A percentile compares a stretch with the other conserved stretches of the same genome.
Evolutionary conservation across 2,113 vertebrate species (phyloP).

Genomic region (Heterotilapia buettikoferi): DNA sequence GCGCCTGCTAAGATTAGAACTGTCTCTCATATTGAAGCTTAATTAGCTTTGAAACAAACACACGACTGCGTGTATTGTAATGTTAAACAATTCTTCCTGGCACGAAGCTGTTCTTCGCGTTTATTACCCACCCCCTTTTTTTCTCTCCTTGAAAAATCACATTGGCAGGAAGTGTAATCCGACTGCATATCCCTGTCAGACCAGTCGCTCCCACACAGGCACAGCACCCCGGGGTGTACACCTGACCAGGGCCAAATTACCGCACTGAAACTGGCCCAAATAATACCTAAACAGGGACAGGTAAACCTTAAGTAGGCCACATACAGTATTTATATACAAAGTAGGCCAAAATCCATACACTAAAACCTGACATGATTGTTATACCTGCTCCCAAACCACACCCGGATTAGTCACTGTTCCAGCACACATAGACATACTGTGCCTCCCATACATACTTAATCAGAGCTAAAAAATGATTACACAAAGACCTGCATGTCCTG

Average conservation of each 20-base stretch:
- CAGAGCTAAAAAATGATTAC: not conserved
- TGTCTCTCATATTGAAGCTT: not conserved
- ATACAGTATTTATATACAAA: constrained; percentile 55
- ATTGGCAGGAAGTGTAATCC: constrained; percentile 10
- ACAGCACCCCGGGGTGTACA: not conserved
- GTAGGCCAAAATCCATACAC: constrained; percentile 52
- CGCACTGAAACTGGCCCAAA: constrained; percentile 38
- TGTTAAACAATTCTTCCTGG: not conserved
- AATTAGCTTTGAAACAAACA: not conserved
- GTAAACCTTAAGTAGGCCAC: constrained; percentile 54
- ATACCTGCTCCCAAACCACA: constrained; percentile 8
- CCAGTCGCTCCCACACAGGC: not conserved
- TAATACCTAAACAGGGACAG: constrained; percentile 46
- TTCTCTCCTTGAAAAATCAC: not conserved
- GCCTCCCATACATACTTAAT: not conserved
- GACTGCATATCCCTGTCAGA: not conserved
- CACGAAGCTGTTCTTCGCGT: not conserved
- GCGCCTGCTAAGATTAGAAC: not conserved
- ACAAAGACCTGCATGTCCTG: not conserved
- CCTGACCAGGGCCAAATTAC: not conserved
- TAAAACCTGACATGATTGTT: not conserved
- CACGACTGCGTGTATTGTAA: not conserved
- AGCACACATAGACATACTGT: not conserved
- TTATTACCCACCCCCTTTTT: not conserved
- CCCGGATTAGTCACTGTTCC: not conserved